Evolutionary conservation across 2,888 invertebrate genomes (phyloP), one percentile per base, ranked within the genome.

Genomic region (Galerucella pusilla): DNA sequence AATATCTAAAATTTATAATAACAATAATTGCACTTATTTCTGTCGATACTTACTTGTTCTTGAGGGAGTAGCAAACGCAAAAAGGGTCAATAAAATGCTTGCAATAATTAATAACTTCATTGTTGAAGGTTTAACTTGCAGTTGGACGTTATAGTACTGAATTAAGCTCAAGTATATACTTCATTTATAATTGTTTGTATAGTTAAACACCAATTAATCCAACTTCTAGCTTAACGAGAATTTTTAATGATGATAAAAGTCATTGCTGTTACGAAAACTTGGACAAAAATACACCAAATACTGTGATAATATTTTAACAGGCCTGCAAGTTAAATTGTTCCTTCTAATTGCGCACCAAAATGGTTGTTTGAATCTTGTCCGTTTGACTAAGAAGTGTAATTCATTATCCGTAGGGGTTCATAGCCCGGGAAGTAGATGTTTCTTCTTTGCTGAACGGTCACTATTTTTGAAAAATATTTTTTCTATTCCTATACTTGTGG

Each of bases 41-140:
- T 12, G 12, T 12, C 14, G 6, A 61, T 61, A 46, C 45, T 65
- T 45, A 65, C 64, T 46, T 16, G 12, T 9, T 35, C 61, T 45
- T 65, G 64, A 45, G 7, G 64, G 5, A 46, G 64, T 11, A 65
- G 46, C 64, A 65, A 46, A 46, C 5, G 64, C 42, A 9, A 65
- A n/a, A 46, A 65, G 5, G n/a, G 14, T 16, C n/a, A 65, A 11
- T 65, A 65, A 65, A 65, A 65, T 20, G 7, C 46, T 12, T 20
- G 45, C 46, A 46, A 46, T 20, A 16, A 65, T 46, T 45, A 65
- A 16, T 12, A 20, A 16, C 64, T 46, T 65, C 64, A 65, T 65
- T 46, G 2, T 61, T 45, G 16, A 65, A 65, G 59, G 45, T 65
- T 16, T 65, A 42, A 65, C 16, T 46, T 20, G 64, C 46, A 46